Percentiles rank a stretch among this genome's conserved stretches.
phyloP scores from a whole-genome alignment of 2,888 invertebrate species.

The Meta bourneti region DNA sequence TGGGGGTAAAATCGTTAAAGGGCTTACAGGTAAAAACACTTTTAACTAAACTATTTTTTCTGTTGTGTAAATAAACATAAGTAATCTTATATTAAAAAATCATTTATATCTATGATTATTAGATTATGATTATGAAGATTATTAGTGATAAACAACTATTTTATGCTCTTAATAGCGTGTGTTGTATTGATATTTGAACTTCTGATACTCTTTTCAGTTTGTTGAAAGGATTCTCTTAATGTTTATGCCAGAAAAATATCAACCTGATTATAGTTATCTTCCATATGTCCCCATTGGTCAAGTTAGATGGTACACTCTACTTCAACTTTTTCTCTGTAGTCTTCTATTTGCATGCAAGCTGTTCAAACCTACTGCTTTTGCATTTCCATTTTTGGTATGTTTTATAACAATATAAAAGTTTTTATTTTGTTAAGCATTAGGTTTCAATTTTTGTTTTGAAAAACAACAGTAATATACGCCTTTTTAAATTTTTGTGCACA shows the following conservation, averaged over 20 bases:
- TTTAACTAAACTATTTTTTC: not conserved
- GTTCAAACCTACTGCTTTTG: conserved; percentile 82
- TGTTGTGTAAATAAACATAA: not conserved
- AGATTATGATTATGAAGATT: too few relatives aligned
- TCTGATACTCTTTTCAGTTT: conserved; percentile 79
- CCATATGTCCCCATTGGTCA: conserved; percentile 82
- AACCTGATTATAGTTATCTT: conserved; percentile 83
- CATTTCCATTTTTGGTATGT: conserved; percentile 83
- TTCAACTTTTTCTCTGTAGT: conserved; percentile 81
- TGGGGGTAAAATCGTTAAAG: conserved; percentile 77
- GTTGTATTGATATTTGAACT: not conserved
- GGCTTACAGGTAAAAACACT: conserved; percentile 80
- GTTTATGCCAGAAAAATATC: conserved; percentile 83
- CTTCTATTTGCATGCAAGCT: conserved; percentile 81
- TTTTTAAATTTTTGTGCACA: too few relatives aligned
- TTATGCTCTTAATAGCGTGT: too few relatives aligned
- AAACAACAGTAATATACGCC: too few relatives aligned
- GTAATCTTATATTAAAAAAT: too few relatives aligned
- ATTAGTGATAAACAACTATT: too few relatives aligned
- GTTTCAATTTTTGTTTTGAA: not conserved
- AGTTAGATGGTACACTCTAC: conserved; percentile 81
- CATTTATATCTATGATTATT: too few relatives aligned
- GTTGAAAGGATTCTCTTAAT: conserved; percentile 82
- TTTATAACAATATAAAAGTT: not conserved
- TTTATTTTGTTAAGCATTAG: not conserved